Evolutionary conservation across 2,797 vertebrate genomes (phyloP).

Genomic region (Podarcis lilfordi): DNA sequence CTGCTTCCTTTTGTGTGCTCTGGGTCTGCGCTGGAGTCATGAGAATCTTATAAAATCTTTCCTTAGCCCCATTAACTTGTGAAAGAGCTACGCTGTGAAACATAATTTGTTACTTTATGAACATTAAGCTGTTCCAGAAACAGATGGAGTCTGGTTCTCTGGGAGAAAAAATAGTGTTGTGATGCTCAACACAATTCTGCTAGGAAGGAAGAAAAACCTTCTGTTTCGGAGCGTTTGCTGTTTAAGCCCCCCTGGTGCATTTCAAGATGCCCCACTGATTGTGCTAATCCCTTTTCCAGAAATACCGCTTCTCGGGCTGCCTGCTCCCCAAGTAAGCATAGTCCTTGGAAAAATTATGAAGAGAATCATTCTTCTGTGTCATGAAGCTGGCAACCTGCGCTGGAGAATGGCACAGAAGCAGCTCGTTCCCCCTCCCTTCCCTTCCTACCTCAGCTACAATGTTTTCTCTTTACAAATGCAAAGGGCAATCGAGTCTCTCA

Average conservation of each 20-base stretch:
- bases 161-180: constrained; percentile 53
- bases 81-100: constrained; percentile 57
- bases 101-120: constrained; percentile 69
- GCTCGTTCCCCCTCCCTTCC: constrained; percentile 21
- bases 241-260: constrained; percentile 66
- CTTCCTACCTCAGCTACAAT: constrained; percentile 35
- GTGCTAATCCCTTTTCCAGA: constrained; percentile 52
- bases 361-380: constrained; percentile 65
- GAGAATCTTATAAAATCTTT: constrained; percentile 67
- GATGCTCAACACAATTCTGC: constrained; percentile 63
- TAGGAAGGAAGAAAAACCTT: constrained; percentile 59
- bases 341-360: constrained; percentile 66
- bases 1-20: constrained; percentile 46
- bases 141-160: constrained; percentile 65
- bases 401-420: constrained; percentile 56
- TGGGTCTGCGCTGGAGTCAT: background rate
- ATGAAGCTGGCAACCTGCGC: constrained; percentile 58
- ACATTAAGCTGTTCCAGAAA: constrained; percentile 70
- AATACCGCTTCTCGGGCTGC: constrained; percentile 54
- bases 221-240: constrained; percentile 66
- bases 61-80: constrained; percentile 67
- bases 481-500: constrained; percentile 38
- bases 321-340: constrained; percentile 56
- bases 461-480: constrained; percentile 47
- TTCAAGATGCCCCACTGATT: constrained; percentile 56